A percentile compares a stretch with the other conserved stretches of the same genome.
Conservation (phyloP, 2,888 invertebrate genomes). For the Criorhina ranunculi region DNA sequence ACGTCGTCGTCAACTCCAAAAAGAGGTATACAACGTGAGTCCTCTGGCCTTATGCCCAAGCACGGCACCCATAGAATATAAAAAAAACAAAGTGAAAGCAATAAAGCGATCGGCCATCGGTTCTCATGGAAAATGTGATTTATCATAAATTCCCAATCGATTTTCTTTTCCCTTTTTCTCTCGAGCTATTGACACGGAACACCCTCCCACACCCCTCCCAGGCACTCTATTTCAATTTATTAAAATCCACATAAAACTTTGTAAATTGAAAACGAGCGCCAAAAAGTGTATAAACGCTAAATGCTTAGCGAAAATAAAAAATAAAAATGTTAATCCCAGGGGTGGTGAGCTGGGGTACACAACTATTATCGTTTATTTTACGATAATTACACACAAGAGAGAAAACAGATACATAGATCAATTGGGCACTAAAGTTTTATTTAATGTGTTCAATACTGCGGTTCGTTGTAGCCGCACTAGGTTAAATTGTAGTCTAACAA, state of each 20-base stretch:
- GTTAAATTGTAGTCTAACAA: background rate
- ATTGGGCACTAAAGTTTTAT: background rate
- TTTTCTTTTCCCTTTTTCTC: background rate
- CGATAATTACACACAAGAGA: constrained; percentile 7
- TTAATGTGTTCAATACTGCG: background rate
- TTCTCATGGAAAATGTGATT: background rate
- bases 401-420: constrained; percentile 10
- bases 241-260: background rate
- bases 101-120: background rate
- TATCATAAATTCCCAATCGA: background rate
- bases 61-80: background rate
- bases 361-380: constrained; percentile 10
- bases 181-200: background rate
- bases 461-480: background rate
- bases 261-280: background rate
- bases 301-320: background rate
- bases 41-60: background rate
- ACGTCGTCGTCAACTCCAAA: background rate
- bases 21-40: background rate
- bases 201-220: background rate
- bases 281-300: background rate
- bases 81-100: background rate
- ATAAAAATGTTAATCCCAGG: background rate
- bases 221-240: background rate
- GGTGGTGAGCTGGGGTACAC: background rate